Base-by-base conservation (phyloP, 2,888 invertebrate species). In the Scaptomyza flava region DNA sequence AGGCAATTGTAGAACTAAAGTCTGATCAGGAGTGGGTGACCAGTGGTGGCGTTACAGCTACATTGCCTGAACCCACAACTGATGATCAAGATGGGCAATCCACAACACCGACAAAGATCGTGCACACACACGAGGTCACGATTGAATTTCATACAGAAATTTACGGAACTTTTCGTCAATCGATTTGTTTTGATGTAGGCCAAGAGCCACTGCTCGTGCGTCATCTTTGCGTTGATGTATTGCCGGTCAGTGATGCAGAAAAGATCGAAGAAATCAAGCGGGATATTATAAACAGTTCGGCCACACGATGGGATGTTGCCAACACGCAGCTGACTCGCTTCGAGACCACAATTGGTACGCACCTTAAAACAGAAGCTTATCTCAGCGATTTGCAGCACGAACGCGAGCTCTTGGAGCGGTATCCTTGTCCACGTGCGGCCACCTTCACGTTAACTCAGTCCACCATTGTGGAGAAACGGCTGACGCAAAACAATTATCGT, bases 91-190 rank as follows among this genome's bases (percentile, higher is more conserved):
- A 72, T 5, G 51, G 38, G 12, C 51, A 51, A 27, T 46, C 43
- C 0, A 11, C 53, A 9, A 50, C 61, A 38, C 43, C 66, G 0
- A 23, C 70, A 14, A 30, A 60, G 1, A 63, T 86, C 14, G 65
- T 77, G 3, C 70, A 91, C 12, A 91, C 91, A 50, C 93, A 94
- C 82, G 91, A 92, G 69, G 92, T 94, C 2, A 93, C 93, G 53
- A 92, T 96, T 42, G 92, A 93, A 50, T 96, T 95, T 89, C 93
- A 93, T 57, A 95, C 95, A 0, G 94, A 95, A 72, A 95, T 96
- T 62, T 96, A 95, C 88, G 96, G 93, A 11, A 96, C 96, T 3
- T 96, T 96, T 90, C 93, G 95, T 3, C 96, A 97, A 90, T 94
- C 95, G 1, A 93, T 96, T 2, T 94, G 96, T 4, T 96, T 96